These are phyloP conservation scores for Pipa parva DNA, from an alignment of 2,113 vertebrate genomes.

Conservation along the genomic window DNA sequence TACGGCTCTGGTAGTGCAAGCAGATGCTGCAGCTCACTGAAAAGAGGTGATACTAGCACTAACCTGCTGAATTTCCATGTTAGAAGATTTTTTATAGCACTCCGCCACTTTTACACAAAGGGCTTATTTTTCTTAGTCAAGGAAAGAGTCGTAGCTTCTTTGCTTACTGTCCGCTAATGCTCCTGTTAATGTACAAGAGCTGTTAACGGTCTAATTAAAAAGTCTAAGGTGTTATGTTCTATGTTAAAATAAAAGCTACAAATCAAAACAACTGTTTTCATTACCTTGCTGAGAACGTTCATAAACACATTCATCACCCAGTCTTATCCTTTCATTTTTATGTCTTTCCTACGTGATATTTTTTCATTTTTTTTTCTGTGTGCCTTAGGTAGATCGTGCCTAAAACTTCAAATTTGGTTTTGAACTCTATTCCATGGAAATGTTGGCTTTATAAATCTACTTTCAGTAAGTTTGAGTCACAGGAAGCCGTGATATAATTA, in stretches of 20 bases:
- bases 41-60: not conserved
- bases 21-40: conserved; percentile 2
- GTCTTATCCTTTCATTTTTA: not conserved
- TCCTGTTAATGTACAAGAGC: not conserved
- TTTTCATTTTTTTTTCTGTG: too few species aligned
- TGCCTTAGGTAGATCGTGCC: too few species aligned
- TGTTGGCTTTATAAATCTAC: too few species aligned
- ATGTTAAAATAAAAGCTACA: conserved; percentile 3
- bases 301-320: not conserved
- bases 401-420: too few species aligned
- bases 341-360: too few species aligned
- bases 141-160: not conserved
- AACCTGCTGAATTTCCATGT: not conserved
- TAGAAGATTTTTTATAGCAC: not conserved
- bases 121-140: not conserved
- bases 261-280: conserved; percentile 5
- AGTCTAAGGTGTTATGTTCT: conserved; percentile 9
- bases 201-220: conserved; percentile 33
- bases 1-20: not conserved
- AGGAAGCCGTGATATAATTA: too few species aligned
- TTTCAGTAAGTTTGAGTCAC: too few species aligned
- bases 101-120: conserved; percentile 5
- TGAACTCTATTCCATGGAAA: too few species aligned
- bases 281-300: not conserved
- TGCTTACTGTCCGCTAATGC: conserved; percentile 2